Conservation (phyloP, 1,140 invertebrate genomes). For the Trichogramma pretiosum region DNA sequence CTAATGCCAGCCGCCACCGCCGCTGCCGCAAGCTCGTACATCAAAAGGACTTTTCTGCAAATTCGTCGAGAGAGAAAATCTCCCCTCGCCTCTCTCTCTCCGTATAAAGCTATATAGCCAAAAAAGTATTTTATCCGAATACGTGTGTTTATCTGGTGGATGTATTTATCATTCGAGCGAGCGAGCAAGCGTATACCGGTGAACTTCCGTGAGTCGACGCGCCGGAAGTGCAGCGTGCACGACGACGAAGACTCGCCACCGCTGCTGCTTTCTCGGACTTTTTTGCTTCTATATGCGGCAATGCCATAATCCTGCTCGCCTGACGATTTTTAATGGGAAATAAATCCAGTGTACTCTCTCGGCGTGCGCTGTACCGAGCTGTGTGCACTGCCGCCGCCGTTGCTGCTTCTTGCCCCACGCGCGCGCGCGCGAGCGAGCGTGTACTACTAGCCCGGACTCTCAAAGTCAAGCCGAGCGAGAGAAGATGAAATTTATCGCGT, state of each 20-base stretch:
- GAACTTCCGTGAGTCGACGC: not conserved
- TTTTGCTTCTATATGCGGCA: not conserved
- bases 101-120: too few species aligned
- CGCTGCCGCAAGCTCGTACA: constrained; percentile 28
- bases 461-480: constrained; percentile 6
- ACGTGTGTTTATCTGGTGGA: too few species aligned
- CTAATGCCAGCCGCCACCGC: constrained; percentile 25
- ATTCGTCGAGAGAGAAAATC: too few species aligned
- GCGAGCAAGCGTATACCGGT: not conserved
- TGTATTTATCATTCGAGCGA: too few species aligned
- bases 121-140: too few species aligned
- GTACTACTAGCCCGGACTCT: too few species aligned
- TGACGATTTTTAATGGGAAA: constrained; percentile 20
- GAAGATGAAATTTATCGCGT: constrained; percentile 16
- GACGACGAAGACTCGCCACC: not conserved
- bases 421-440: too few species aligned
- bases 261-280: not conserved
- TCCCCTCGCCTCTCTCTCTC: too few species aligned
- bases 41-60: too few species aligned
- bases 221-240: constrained; percentile 1
- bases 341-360: constrained; percentile 5
- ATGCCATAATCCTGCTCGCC: constrained; percentile 13
- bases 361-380: not conserved
- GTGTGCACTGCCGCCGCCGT: not conserved
- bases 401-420: not conserved